phyloP scores from a whole-genome alignment of 2,797 vertebrate species.

The Tragopan temminckii region DNA sequence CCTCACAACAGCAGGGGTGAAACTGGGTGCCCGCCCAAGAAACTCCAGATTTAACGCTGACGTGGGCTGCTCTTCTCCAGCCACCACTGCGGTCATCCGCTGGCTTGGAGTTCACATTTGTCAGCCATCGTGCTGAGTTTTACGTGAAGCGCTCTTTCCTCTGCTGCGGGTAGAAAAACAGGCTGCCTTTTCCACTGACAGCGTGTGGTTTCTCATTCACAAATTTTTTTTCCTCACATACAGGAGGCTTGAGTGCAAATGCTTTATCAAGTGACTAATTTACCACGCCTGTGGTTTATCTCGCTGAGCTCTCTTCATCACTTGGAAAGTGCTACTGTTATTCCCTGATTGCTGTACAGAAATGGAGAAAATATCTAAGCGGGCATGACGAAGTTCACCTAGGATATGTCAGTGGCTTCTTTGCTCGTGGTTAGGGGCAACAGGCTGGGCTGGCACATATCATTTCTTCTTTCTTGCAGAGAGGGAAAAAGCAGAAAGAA shows the following conservation, averaged over 20 bases:
- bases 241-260: neutral
- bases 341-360: conserved; percentile 68
- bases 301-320: conserved; percentile 41
- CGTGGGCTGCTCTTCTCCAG: neutral
- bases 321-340: conserved; percentile 76
- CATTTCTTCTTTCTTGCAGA: neutral
- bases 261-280: conserved; percentile 75
- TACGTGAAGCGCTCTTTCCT: conserved; percentile 51
- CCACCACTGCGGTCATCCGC: neutral
- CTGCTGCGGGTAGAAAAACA: conserved; percentile 17
- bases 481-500: conserved; percentile 55
- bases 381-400: conserved; percentile 50
- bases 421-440: conserved; percentile 60
- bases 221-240: conserved; percentile 64
- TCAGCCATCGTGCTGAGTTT: fast-evolving
- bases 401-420: conserved; percentile 63
- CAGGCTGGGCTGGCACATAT: neutral
- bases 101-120: conserved; percentile 30
- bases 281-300: conserved; percentile 40
- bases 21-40: neutral
- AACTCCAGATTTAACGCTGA: neutral
- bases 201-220: conserved; percentile 76
- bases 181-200: conserved; percentile 78
- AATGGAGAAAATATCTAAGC: conserved; percentile 52
- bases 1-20: neutral